Conservation (phyloP, 2,113 vertebrate genomes). For the Hassar affinis region DNA sequence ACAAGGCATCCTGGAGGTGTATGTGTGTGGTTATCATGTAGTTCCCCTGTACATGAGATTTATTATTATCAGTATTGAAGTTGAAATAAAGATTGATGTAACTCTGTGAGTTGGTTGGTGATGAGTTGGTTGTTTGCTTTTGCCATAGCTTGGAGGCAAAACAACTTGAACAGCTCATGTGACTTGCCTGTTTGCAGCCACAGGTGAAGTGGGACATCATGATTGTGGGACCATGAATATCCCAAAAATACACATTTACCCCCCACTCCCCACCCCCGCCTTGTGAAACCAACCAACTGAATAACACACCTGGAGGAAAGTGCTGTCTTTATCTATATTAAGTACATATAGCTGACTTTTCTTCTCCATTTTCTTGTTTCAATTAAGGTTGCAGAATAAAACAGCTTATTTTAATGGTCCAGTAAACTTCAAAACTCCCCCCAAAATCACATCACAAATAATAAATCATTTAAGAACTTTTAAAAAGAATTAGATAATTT, state of each 20-base stretch:
- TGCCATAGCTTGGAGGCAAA: neutral
- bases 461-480: no score
- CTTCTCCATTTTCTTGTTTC: neutral
- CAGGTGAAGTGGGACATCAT: neutral
- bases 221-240: neutral
- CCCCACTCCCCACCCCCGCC: neutral
- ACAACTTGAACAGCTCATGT: neutral
- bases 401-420: neutral
- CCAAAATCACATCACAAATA: neutral
- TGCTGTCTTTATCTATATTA: neutral
- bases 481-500: no score
- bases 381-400: neutral
- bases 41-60: neutral
- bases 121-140: neutral
- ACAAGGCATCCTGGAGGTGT: neutral
- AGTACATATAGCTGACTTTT: neutral
- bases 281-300: neutral
- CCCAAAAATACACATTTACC: neutral
- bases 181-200: neutral
- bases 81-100: neutral
- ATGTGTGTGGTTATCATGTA: no score
- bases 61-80: constrained; percentile 4
- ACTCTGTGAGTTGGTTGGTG: neutral
- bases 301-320: neutral
- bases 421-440: neutral